A percentile compares a stretch with the other conserved stretches of the same genome.
phyloP scores from a whole-genome alignment of 2,113 vertebrate species.

The Andinoacara biseriatus region DNA sequence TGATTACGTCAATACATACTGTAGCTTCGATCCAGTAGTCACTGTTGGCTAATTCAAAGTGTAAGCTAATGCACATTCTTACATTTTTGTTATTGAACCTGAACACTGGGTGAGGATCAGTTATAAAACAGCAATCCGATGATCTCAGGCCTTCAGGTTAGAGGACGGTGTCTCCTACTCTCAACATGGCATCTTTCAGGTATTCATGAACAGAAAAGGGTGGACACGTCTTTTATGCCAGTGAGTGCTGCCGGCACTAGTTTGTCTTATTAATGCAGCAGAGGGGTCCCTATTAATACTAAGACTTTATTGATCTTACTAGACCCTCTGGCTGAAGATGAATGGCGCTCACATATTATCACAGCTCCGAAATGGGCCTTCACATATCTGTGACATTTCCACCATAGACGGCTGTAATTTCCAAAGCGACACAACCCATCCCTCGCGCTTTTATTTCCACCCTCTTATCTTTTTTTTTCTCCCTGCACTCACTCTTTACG shows the following conservation, averaged over 20 bases:
- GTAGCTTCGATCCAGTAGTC: not conserved
- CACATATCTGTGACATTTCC: constrained; percentile 74
- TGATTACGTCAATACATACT: not conserved
- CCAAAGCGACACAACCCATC: constrained; percentile 49
- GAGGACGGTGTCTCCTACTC: not conserved
- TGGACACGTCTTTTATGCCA: constrained; percentile 53
- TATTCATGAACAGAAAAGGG: constrained; percentile 11
- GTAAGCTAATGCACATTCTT: not conserved
- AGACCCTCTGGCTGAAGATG: constrained; percentile 65
- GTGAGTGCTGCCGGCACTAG: constrained; percentile 28
- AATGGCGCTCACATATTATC: constrained; percentile 66
- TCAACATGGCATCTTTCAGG: constrained; percentile 22
- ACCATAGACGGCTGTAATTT: constrained; percentile 63
- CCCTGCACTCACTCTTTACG: constrained; percentile 2
- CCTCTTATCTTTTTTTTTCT: constrained; percentile 27
- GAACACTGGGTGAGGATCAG: not conserved
- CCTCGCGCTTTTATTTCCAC: constrained; percentile 46
- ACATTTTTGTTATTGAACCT: not conserved
- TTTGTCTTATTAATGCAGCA: constrained; percentile 67
- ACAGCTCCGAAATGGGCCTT: constrained; percentile 50
- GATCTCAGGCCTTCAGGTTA: constrained; percentile 26
- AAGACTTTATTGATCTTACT: constrained; percentile 63
- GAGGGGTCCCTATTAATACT: constrained; percentile 55
- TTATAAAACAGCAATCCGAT: not conserved
- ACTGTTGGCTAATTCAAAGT: not conserved